Percentiles rank a stretch among this genome's conserved stretches.
Evolutionary conservation across 2,113 vertebrate species (phyloP).

Genomic region (Rousettus leschenaultii): DNA sequence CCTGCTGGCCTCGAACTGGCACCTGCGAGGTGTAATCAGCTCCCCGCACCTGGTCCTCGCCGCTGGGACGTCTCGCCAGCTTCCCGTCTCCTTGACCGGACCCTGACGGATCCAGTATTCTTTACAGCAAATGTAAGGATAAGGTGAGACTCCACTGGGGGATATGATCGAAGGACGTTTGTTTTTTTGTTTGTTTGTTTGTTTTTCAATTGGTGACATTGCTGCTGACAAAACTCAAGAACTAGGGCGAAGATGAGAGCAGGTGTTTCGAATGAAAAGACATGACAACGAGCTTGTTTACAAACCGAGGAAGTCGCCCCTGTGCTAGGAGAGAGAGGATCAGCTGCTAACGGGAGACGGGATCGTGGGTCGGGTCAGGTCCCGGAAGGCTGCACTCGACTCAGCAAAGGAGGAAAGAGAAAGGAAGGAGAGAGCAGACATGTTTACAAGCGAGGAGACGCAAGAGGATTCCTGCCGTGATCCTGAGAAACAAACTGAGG

Average conservation of each 20-base stretch:
- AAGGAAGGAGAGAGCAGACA: too few species aligned
- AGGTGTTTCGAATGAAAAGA: background rate
- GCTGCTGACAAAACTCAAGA: background rate
- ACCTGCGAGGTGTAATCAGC: too few species aligned
- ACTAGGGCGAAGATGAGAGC: background rate
- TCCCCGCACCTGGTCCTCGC: background rate
- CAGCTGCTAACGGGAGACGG: background rate
- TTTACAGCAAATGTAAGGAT: background rate
- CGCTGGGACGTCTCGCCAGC: background rate
- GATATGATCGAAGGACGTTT: background rate
- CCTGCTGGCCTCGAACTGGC: too few species aligned
- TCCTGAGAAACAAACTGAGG: background rate
- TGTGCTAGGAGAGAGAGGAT: background rate
- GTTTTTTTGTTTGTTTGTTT: too few species aligned
- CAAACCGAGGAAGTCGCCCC: background rate
- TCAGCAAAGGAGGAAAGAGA: background rate
- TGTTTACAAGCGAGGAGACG: fast-evolving
- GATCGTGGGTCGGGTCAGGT: background rate
- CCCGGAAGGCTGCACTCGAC: background rate
- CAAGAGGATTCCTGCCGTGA: fast-evolving
- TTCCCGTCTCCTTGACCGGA: background rate
- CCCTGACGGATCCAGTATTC: background rate
- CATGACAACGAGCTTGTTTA: background rate
- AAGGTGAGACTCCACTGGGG: background rate
- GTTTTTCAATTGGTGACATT: background rate